These are phyloP conservation scores for Leuciscus waleckii DNA, from an alignment of 2,797 vertebrate species.

Conservation along the genomic window DNA sequence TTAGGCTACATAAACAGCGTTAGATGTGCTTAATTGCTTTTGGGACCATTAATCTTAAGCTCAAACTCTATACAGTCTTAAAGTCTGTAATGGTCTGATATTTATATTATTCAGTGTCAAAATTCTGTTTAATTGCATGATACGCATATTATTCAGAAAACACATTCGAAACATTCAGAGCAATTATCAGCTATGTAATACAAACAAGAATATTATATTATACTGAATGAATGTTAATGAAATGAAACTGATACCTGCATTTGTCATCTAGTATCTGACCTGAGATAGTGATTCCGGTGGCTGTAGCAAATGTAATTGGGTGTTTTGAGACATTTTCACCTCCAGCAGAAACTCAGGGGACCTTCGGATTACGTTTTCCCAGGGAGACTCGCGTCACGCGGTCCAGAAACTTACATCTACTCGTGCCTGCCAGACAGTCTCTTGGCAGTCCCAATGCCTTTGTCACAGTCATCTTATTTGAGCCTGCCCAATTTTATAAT, in stretches of 20 bases:
- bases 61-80: slow-evolving; percentile 60
- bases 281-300: background rate
- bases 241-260: background rate
- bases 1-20: slow-evolving; percentile 65
- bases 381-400: slow-evolving; percentile 20
- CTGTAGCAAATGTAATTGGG: slow-evolving; percentile 43
- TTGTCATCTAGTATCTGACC: slow-evolving; percentile 34
- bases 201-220: background rate
- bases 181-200: background rate
- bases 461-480: slow-evolving; percentile 32
- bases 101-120: slow-evolving; percentile 39
- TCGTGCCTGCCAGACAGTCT: slow-evolving; percentile 19
- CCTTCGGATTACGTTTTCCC: slow-evolving; percentile 36
- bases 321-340: slow-evolving; percentile 51
- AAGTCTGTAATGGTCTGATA: slow-evolving; percentile 50
- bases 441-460: slow-evolving; percentile 32
- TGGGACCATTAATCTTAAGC: slow-evolving; percentile 66
- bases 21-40: slow-evolving; percentile 68
- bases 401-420: slow-evolving; percentile 16
- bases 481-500: slow-evolving; percentile 19
- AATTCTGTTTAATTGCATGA: slow-evolving; percentile 8
- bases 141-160: background rate
- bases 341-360: slow-evolving; percentile 45
- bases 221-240: background rate
- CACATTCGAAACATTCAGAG: background rate